Conservation (phyloP, 2,113 vertebrate species). For the Ancistrus triradiatus region DNA sequence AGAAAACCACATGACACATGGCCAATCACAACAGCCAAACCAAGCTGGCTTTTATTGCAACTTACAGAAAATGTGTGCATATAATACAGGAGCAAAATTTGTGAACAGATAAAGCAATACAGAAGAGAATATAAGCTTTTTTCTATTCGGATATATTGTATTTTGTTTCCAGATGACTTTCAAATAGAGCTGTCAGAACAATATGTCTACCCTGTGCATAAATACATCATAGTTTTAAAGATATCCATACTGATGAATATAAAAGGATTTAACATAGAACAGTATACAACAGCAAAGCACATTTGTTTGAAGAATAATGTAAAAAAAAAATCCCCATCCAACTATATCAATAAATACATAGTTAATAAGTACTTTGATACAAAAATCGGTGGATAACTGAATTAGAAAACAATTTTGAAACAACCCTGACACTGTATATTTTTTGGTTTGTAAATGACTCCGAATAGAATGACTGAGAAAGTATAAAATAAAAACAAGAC, state of each 20-base stretch:
- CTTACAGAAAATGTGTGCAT: conserved; percentile 20
- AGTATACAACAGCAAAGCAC: conserved; percentile 49
- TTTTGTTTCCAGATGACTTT: conserved; percentile 5
- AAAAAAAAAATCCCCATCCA: conserved; percentile 63
- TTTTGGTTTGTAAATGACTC: conserved; percentile 4
- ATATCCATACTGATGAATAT: conserved; percentile 44
- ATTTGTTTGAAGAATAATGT: conserved; percentile 52
- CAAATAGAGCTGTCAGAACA: conserved; percentile 17
- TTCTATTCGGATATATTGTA: conserved; percentile 3
- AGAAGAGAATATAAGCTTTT: conserved; percentile 18
- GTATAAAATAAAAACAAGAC: conserved; percentile 1
- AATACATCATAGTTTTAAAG: conserved; percentile 43
- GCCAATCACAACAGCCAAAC: conserved; percentile 30
- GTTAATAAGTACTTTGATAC: conserved; percentile 68
- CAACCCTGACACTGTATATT: conserved; percentile 24
- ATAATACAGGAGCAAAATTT: conserved; percentile 31
- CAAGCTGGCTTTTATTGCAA: conserved; percentile 39
- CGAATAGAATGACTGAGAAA: conserved; percentile 3
- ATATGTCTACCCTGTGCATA: conserved; percentile 52
- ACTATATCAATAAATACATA: conserved; percentile 73
- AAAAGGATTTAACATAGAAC: conserved; percentile 61
- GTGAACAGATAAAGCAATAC: conserved; percentile 26
- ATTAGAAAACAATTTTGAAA: conserved; percentile 24
- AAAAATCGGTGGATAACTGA: conserved; percentile 49
- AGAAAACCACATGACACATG: conserved; percentile 35